These are phyloP conservation scores for Raja brachyura DNA, from an alignment of 2,113 vertebrate genomes.

Conservation along the genomic window DNA sequence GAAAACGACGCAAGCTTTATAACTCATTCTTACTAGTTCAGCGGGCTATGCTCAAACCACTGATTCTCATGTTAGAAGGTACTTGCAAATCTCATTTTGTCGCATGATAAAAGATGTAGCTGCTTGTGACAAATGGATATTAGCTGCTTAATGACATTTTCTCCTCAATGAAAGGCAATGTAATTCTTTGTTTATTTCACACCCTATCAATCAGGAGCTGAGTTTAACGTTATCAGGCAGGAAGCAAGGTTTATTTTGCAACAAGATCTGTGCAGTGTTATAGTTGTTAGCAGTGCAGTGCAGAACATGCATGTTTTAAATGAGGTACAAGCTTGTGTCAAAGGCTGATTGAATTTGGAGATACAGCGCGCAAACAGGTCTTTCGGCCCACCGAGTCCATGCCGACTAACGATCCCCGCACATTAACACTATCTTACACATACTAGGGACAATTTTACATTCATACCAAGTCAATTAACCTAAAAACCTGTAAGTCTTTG, in stretches of 20 bases:
- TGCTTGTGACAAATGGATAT: constrained; percentile 19
- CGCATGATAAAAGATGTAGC: not conserved
- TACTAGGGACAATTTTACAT: too few relatives aligned
- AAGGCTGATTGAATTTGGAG: not conserved
- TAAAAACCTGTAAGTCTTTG: too few relatives aligned
- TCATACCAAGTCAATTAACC: too few relatives aligned
- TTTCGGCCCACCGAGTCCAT: too few relatives aligned
- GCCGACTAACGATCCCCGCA: too few relatives aligned
- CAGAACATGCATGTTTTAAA: not conserved
- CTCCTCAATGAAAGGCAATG: constrained; percentile 21
- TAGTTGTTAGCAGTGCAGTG: not conserved
- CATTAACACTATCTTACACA: too few relatives aligned
- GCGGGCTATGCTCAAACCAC: not conserved
- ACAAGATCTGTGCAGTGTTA: not conserved
- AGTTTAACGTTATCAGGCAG: not conserved
- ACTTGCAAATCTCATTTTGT: not conserved
- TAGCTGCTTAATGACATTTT: not conserved
- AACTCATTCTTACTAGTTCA: not conserved
- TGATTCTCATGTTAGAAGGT: too few relatives aligned
- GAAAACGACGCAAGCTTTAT: too few relatives aligned
- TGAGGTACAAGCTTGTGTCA: not conserved
- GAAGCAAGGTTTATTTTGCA: constrained; percentile 3
- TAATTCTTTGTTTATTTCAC: constrained; percentile 28
- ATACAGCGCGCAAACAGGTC: not conserved
- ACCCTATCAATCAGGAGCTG: not conserved